Base-by-base conservation (phyloP, 2,888 invertebrate genomes). In the Sturmia bella region DNA sequence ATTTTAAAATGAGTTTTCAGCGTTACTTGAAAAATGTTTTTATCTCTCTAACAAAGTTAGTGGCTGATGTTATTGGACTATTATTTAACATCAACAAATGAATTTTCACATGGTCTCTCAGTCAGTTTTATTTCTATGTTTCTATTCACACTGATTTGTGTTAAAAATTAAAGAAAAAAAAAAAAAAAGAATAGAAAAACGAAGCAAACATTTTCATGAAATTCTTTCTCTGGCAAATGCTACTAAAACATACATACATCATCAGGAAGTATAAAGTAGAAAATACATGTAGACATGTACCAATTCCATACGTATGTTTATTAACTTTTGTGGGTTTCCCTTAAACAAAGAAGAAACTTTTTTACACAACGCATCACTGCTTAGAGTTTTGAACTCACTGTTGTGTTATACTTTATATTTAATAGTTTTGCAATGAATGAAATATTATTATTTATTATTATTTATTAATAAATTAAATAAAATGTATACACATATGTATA, bases 61-160 rank as follows among this genome's bases (percentile, higher is more conserved):
- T 64, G 48, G 39, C 45, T 74, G 48, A 24, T 52, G 59, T 11
- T 15, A 43, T 37, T 39, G 45, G 45, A 54, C 75, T 59, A 50
- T 75, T 75, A 59, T 75, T 59, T 68, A 75, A 52, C 66, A 52
- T 59, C 19, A 52, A 43, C 59, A 59, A 59, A 59, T 75, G 43
- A 21, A 74, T 54, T 54, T 63, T 54, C 45, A 43, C 19, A 41
- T 59, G 70, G 59, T 57, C 39, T 39, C 27, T 12, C 27, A 32
- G 43, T 57, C 48, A 56, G 24, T 48, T 64, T 57, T 73, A 24
- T 73, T 45, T 66, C 39, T n/a, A 54, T 74, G 74, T 57, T 57
- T 59, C 19, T 32, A 19, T 76, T 64, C 45, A 48, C 74, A 56
- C 74, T 64, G 74, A 74, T 74, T 74, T 66, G 45, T 64, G 74